These are phyloP conservation scores for Halictus quadricinctus DNA, from an alignment of 2,888 invertebrate species.

Conservation along the genomic window DNA sequence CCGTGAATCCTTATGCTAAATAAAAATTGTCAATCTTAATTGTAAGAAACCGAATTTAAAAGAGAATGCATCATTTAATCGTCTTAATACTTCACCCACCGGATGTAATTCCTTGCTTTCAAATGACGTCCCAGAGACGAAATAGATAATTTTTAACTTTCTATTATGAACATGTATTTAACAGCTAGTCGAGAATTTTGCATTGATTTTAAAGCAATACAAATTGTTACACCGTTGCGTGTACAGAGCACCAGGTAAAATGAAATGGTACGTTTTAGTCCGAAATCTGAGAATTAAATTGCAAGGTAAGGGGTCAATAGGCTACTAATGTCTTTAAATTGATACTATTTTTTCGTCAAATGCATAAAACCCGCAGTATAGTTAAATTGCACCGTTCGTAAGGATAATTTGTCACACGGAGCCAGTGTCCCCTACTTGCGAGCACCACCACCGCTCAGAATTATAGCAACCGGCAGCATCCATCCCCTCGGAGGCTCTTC, in stretches of 20 bases:
- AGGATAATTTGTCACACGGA: slow-evolving; percentile 81
- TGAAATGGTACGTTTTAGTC: too few relatives aligned
- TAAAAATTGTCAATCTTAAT: not conserved
- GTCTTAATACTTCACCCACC: too few relatives aligned
- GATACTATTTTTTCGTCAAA: not conserved
- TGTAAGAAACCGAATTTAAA: not conserved
- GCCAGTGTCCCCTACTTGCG: slow-evolving; percentile 45
- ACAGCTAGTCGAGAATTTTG: too few relatives aligned
- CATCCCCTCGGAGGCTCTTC: slow-evolving; percentile 42
- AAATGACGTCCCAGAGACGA: too few relatives aligned
- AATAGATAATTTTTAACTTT: too few relatives aligned
- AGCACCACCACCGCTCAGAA: slow-evolving; percentile 37
- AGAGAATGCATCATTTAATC: not conserved
- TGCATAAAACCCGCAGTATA: not conserved
- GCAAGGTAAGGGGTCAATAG: too few relatives aligned
- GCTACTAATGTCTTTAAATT: not conserved
- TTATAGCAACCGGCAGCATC: slow-evolving; percentile 34
- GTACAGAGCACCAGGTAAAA: too few relatives aligned
- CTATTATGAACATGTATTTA: too few relatives aligned
- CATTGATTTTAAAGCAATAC: too few relatives aligned
- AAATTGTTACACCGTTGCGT: too few relatives aligned
- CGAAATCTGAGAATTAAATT: too few relatives aligned
- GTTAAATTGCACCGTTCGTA: slow-evolving; percentile 76
- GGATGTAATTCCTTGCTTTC: too few relatives aligned
- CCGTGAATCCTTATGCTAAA: not conserved